These are phyloP conservation scores for Miniopterus natalensis DNA, from an alignment of 2,113 vertebrate species.

Conservation along the genomic window DNA sequence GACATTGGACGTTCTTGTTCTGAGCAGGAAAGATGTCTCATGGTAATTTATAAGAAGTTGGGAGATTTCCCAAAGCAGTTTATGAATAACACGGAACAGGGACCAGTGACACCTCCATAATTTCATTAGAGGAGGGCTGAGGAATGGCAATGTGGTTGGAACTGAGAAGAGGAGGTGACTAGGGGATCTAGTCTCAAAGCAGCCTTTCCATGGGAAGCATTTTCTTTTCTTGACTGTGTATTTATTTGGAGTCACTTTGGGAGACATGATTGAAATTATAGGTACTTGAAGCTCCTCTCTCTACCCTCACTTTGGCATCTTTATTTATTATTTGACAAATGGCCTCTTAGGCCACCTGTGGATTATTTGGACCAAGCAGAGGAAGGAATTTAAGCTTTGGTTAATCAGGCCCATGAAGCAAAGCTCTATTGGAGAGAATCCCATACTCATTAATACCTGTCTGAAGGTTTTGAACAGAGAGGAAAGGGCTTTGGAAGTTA, in stretches of 20 bases:
- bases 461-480: conserved; percentile 58
- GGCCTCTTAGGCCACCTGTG: neutral
- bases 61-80: neutral
- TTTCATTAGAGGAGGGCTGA: neutral
- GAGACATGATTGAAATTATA: neutral
- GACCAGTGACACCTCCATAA: neutral
- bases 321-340: conserved; percentile 37
- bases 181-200: neutral
- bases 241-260: neutral
- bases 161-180: no score
- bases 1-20: neutral
- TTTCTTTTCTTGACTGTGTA: neutral
- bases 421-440: conserved; percentile 8
- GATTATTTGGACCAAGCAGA: neutral
- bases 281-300: neutral
- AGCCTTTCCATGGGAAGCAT: conserved; percentile 6
- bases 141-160: neutral
- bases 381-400: neutral
- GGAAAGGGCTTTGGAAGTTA: conserved; percentile 18
- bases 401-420: conserved; percentile 1
- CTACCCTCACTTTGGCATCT: neutral
- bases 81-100: neutral
- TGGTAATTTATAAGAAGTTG: neutral
- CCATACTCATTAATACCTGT: neutral
- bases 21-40: neutral